Evolutionary conservation across 1,140 invertebrate genomes (phyloP).

Genomic region (Drosophila tropicalis): DNA sequence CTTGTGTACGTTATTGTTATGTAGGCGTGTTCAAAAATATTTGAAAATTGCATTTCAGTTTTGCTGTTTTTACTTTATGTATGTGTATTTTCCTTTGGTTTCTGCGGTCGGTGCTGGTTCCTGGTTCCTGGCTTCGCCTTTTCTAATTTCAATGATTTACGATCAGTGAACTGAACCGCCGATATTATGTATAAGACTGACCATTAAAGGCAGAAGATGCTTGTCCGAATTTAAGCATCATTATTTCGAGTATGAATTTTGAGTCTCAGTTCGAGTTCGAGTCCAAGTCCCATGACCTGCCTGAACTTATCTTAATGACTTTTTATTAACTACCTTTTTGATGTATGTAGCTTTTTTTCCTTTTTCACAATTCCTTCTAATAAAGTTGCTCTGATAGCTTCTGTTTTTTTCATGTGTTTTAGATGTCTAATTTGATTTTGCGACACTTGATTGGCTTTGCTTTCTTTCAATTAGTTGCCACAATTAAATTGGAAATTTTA

Average conservation of each 20-base stretch:
- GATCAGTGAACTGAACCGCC: constrained; percentile 15
- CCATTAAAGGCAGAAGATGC: constrained; percentile 12
- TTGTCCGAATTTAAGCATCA: constrained; percentile 10
- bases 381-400: too few relatives aligned
- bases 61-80: too few relatives aligned
- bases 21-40: constrained; percentile 52
- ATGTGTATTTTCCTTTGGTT: background rate
- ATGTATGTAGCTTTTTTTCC: constrained; percentile 30
- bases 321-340: constrained; percentile 56
- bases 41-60: constrained; percentile 52
- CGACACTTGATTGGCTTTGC: too few relatives aligned
- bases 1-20: background rate
- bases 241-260: constrained; percentile 1
- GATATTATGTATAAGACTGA: background rate
- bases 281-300: constrained; percentile 75
- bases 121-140: constrained; percentile 33
- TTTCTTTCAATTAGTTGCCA: too few relatives aligned
- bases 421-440: too few relatives aligned
- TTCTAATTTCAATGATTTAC: constrained; percentile 77
- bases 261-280: too few relatives aligned
- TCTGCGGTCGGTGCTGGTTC: constrained; percentile 8
- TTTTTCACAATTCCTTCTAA: background rate
- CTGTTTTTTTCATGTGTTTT: too few relatives aligned
- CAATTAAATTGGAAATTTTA: too few relatives aligned
- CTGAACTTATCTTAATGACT: constrained; percentile 76